These are phyloP conservation scores for Tympanuchus pallidicinctus DNA, from an alignment of 2,113 vertebrate genomes.

Conservation along the genomic window DNA sequence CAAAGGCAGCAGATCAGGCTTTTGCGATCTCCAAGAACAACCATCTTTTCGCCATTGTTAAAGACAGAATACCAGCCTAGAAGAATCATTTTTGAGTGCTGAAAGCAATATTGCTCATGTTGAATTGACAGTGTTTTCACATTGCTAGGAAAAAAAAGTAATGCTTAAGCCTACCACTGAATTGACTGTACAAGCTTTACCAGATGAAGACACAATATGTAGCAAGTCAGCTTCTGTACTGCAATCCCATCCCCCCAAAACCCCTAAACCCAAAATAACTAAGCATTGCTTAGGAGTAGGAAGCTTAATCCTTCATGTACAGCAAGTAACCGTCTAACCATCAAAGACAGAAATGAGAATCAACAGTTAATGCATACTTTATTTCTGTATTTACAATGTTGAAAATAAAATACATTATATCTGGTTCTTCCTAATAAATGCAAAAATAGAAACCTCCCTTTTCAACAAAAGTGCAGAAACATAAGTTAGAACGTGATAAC, in stretches of 20 bases:
- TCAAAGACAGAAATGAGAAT: not conserved
- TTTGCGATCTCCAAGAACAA: not conserved
- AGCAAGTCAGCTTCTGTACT: not conserved
- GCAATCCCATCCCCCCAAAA: not conserved
- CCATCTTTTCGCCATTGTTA: not conserved
- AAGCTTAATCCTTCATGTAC: not conserved
- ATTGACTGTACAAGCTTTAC: not conserved
- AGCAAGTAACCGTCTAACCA: not conserved
- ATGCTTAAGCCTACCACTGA: not conserved
- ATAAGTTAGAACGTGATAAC: conserved; percentile 63
- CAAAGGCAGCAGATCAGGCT: not conserved
- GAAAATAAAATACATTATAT: conserved; percentile 68
- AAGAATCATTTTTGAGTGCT: not conserved
- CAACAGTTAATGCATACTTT: conserved; percentile 39
- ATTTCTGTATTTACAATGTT: conserved; percentile 69
- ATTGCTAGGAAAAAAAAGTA: not conserved
- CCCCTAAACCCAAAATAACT: fast-evolving
- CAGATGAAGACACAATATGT: not conserved
- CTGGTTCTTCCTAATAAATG: conserved; percentile 54
- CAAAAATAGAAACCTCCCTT: conserved; percentile 73
- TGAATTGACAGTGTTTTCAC: not conserved
- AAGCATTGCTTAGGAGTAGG: not conserved
- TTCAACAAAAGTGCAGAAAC: conserved; percentile 64
- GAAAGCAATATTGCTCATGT: not conserved
- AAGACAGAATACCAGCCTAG: not conserved